Evolutionary conservation across 35 echinoderm and acorn worm genomes (phyloP), one percentile per base, ranked within the genome.

Genomic region (Stichopus chloronotus): DNA sequence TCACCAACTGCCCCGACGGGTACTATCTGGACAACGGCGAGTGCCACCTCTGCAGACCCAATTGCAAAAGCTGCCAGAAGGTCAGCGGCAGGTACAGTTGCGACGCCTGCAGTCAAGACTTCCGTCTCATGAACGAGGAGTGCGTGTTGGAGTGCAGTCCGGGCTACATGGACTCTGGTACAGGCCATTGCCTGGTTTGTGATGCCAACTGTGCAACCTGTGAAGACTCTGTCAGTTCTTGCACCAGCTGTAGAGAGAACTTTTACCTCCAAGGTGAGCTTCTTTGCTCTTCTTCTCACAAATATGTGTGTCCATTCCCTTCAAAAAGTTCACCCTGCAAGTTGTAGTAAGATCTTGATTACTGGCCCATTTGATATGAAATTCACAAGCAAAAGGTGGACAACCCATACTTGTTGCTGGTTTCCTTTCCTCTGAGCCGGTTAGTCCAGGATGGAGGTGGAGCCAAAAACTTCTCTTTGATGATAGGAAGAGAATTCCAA

Each of bases 101-200:
- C 55, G 84, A 80, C 0, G 11, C 24, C 14, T 98, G 97, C 87
- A 58, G 76, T 13, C 61, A 22, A 11, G 97, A 95, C 11, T 95
- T 87, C 80, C 88, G 93, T 55, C 85, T 94, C 13, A 19, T 90
- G 20, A 90, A 95, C 12, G 81, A 56, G 13, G 59, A 93, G 12
- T 98, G 97, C 55, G 97, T 98, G 9, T 56, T 90, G 53, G 95
- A 94, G 17, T 98, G 97, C 55, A 88, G 87, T 6, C n/a, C 63
- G 19, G 93, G 92, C 1, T 88, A 82, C 83, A 80, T 92, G 76
- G 77, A 83, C 71, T 65, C 53, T n/a, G 84, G 20, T 6, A 74
- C 1, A 0, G 25, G 86, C 25, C 57, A 8, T 0, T 98, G 97
- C 78, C 14, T 81, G 5, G 54, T 56, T 11, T 98, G 97, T 86